Evolutionary conservation across 2,113 vertebrate genomes (phyloP).

Genomic region (Parus major): DNA sequence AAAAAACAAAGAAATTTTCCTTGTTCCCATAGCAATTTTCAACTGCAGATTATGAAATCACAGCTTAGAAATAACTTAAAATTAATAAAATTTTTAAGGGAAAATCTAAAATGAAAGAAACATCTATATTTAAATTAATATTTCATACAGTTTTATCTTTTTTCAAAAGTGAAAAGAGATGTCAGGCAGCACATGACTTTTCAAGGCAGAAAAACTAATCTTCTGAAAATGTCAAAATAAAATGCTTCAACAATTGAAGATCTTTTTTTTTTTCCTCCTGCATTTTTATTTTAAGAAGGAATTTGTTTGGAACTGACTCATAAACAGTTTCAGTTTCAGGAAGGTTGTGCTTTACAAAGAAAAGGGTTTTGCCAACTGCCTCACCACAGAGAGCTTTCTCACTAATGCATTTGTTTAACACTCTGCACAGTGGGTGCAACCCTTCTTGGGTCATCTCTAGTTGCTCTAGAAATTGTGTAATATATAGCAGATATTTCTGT

Average conservation of each 20-base stretch:
- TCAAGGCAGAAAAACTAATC: not conserved
- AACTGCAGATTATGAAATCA: not conserved
- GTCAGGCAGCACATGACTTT: not conserved
- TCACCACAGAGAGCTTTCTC: not conserved
- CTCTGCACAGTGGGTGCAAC: not conserved
- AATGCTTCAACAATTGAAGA: not conserved
- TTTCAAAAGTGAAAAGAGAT: not conserved
- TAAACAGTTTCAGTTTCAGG: not conserved
- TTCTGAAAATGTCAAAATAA: not conserved
- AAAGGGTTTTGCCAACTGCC: not conserved
- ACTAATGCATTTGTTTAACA: not conserved
- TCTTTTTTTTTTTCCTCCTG: rapidly evolving
- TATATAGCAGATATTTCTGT: not conserved
- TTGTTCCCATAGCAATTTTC: not conserved
- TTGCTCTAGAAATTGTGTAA: not conserved
- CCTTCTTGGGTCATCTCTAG: not conserved
- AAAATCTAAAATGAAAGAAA: not conserved
- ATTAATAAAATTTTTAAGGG: not conserved
- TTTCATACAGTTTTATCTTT: not conserved
- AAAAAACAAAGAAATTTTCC: not conserved
- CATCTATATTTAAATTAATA: not conserved
- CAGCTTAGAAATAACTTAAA: not conserved
- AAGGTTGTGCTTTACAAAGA: not conserved
- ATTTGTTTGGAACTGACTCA: not conserved
- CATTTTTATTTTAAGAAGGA: not conserved